A percentile compares a stretch with the other conserved stretches of the same genome.
phyloP scores from a whole-genome alignment of 1,140 invertebrate genomes.

The Mamestra configurata region DNA sequence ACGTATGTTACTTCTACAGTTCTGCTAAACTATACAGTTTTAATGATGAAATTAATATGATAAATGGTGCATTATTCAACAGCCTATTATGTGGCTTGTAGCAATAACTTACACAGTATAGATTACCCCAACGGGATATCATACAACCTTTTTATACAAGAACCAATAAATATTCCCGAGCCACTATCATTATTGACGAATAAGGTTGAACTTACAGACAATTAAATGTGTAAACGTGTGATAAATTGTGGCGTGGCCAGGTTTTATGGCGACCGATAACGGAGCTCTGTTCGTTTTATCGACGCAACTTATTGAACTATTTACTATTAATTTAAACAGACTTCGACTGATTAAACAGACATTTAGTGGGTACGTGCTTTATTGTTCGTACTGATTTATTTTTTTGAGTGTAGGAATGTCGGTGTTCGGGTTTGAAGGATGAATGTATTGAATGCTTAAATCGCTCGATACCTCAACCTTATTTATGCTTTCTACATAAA shows the following conservation, averaged over 20 bases:
- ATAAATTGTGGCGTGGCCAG: slow-evolving; percentile 34
- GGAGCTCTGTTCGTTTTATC: slow-evolving; percentile 36
- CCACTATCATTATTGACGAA: slow-evolving; percentile 47
- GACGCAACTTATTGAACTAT: slow-evolving; percentile 50
- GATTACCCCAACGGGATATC: slow-evolving; percentile 6
- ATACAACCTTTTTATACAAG: slow-evolving; percentile 15
- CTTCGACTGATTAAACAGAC: slow-evolving; percentile 46
- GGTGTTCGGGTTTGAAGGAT: not conserved
- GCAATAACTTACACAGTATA: not conserved
- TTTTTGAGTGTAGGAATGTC: not conserved
- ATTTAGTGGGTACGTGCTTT: slow-evolving; percentile 42
- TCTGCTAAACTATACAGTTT: slow-evolving; percentile 3
- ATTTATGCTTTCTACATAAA: too few species aligned
- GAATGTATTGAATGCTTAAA: not conserved
- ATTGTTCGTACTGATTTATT: slow-evolving; percentile 27
- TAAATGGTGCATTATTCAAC: not conserved
- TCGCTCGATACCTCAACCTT: too few species aligned
- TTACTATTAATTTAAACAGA: slow-evolving; percentile 51
- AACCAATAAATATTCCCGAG: slow-evolving; percentile 40
- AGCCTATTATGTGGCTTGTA: not conserved
- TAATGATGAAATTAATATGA: slow-evolving; percentile 17
- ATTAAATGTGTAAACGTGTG: slow-evolving; percentile 52
- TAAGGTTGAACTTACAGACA: slow-evolving; percentile 50
- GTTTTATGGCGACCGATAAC: slow-evolving; percentile 47
- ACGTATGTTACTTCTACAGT: not conserved